phyloP scores from a whole-genome alignment of 2,113 vertebrate genomes.

The Coryphaenoides rupestris region DNA sequence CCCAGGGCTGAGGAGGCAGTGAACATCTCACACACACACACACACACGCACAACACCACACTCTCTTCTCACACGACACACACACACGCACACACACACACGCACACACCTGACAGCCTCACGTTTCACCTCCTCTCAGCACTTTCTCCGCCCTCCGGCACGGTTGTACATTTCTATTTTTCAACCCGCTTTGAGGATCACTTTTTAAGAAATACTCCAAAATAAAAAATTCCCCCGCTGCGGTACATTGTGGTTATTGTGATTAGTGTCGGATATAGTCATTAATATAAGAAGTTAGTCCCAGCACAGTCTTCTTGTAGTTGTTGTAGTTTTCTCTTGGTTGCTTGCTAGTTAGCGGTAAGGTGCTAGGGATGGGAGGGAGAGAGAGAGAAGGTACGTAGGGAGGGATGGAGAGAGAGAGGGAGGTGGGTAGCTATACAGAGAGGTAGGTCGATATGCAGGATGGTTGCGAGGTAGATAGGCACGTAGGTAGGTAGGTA shows the following conservation, averaged over 20 bases:
- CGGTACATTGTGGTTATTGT: conserved; percentile 24
- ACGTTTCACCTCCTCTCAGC: conserved; percentile 66
- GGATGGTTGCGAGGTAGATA: no score
- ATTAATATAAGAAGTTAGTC: no score
- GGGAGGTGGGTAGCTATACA: no score
- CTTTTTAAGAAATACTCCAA: conserved; percentile 39
- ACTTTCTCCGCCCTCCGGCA: conserved; percentile 62
- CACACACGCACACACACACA: conserved; percentile 6
- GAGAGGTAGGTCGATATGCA: no score
- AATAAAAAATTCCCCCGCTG: conserved; percentile 35
- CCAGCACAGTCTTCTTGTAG: no score
- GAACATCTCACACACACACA: conserved; percentile 15
- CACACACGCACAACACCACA: not conserved
- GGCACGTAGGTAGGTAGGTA: no score
- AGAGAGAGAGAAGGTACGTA: no score
- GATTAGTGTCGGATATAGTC: not conserved
- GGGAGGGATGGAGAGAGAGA: no score
- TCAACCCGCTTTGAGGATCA: conserved; percentile 46
- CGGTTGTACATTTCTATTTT: conserved; percentile 60
- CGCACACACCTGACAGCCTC: conserved; percentile 50
- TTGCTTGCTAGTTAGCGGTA: no score
- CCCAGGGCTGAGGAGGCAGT: conserved; percentile 54
- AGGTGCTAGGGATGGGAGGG: no score
- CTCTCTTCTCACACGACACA: not conserved
- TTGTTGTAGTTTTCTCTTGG: no score